These are phyloP conservation scores for Saguinus midas DNA, from an alignment of 2,113 vertebrate species.

Conservation along the genomic window DNA sequence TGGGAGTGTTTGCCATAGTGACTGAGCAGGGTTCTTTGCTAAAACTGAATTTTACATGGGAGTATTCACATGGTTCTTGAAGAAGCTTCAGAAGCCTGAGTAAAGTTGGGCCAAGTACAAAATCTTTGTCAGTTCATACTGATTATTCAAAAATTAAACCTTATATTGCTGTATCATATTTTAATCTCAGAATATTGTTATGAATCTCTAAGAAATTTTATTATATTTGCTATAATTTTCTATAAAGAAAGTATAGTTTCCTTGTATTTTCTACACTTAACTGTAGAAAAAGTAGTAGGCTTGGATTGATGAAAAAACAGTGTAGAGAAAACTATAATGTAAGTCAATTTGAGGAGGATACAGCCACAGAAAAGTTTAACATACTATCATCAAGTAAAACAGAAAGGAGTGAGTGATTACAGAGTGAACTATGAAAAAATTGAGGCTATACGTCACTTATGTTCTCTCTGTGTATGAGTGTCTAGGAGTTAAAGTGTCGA, in stretches of 20 bases:
- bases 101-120: background rate
- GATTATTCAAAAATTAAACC: background rate
- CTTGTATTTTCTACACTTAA: background rate
- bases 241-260: background rate
- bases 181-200: background rate
- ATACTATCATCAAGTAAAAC: background rate
- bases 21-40: background rate
- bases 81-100: too few species aligned
- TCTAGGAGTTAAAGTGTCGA: background rate
- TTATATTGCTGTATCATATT: background rate
- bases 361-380: background rate
- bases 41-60: too few species aligned
- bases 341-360: background rate
- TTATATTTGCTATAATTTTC: too few species aligned
- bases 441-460: background rate
- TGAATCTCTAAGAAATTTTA: background rate
- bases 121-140: background rate
- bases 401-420: background rate
- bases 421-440: background rate
- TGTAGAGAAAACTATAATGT: background rate
- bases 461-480: background rate
- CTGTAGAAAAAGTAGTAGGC: background rate
- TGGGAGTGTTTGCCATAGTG: background rate
- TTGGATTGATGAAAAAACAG: background rate
- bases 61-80: too few species aligned